These are phyloP conservation scores for Pogona vitticeps DNA, from an alignment of 2,113 vertebrate species.

Conservation along the genomic window DNA sequence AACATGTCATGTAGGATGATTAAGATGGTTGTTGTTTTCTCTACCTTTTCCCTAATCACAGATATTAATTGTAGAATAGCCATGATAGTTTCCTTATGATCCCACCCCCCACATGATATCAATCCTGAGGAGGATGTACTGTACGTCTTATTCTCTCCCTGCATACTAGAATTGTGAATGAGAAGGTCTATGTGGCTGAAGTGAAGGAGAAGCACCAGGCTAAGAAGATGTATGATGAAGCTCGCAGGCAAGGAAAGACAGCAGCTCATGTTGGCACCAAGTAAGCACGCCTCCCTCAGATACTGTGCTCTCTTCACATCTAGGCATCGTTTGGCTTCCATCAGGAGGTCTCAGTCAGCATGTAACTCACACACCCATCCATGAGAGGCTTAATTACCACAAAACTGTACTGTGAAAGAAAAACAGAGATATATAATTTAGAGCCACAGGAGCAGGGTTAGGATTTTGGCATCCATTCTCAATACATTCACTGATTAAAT, in stretches of 20 bases:
- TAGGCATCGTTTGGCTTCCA: background rate
- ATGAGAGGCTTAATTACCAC: no score
- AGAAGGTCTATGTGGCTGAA: slow-evolving; percentile 80
- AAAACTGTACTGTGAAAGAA: background rate
- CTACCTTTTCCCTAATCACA: background rate
- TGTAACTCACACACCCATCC: no score
- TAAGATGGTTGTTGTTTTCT: background rate
- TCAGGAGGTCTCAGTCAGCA: no score
- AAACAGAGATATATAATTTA: background rate
- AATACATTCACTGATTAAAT: background rate
- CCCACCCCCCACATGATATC: no score
- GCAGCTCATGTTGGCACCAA: slow-evolving; percentile 84
- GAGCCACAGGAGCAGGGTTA: background rate
- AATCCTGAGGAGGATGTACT: no score
- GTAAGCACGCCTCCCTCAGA: slow-evolving; percentile 48
- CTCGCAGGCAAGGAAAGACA: slow-evolving; percentile 82
- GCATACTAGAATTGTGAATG: slow-evolving; percentile 73
- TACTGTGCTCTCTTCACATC: background rate
- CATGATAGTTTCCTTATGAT: background rate
- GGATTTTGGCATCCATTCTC: background rate
- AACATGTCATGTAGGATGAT: background rate
- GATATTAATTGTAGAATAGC: background rate
- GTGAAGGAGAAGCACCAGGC: slow-evolving; percentile 83
- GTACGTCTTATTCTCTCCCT: slow-evolving; percentile 23
- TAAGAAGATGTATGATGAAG: slow-evolving; percentile 86